A percentile compares a stretch with the other conserved stretches of the same genome.
phyloP scores from a whole-genome alignment of 2,113 vertebrate species.

The Microcebus murinus region DNA sequence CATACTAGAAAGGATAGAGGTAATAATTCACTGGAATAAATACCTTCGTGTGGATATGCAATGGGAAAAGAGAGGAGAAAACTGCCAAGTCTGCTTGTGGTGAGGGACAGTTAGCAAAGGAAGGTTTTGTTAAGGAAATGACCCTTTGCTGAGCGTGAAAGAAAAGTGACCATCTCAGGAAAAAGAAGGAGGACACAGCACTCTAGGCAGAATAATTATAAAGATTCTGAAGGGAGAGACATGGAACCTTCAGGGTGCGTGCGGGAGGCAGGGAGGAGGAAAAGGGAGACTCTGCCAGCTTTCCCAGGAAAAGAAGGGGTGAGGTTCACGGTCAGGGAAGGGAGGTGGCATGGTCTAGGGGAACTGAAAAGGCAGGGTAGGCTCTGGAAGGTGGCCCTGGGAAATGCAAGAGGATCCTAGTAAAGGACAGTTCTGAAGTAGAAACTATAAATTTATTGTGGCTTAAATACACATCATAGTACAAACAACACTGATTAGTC shows the following conservation, averaged over 20 bases:
- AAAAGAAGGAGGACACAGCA: background rate
- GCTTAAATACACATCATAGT: background rate
- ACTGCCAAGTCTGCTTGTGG: accelerated
- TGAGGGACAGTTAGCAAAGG: background rate
- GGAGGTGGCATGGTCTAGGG: too few species aligned
- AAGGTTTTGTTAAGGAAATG: background rate
- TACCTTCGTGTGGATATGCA: background rate
- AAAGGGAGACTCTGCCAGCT: accelerated
- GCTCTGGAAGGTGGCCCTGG: background rate
- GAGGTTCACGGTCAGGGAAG: background rate
- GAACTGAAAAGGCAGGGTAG: background rate
- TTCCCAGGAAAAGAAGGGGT: background rate
- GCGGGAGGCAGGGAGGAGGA: accelerated
- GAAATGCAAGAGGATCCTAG: background rate
- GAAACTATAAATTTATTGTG: background rate
- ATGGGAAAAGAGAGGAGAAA: background rate
- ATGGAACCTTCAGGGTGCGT: accelerated
- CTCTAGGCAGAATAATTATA: background rate
- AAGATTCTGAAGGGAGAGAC: background rate
- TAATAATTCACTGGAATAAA: background rate
- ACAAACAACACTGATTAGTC: background rate
- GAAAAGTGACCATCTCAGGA: background rate
- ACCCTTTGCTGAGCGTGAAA: background rate
- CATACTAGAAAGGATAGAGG: background rate
- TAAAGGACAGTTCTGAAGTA: background rate